Base-by-base conservation (phyloP, 1,140 invertebrate genomes). In the Lucilia sericata region DNA sequence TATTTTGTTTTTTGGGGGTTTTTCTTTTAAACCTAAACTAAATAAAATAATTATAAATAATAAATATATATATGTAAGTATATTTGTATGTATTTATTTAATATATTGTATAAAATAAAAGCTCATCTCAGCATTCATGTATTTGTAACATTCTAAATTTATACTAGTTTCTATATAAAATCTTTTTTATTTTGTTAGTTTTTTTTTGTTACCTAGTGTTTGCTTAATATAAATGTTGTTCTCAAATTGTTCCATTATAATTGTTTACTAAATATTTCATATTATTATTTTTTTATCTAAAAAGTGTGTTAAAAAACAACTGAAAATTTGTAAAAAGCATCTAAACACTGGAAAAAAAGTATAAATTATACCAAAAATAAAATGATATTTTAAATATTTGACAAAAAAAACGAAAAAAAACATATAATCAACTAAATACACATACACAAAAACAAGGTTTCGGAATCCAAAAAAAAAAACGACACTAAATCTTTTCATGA, bases 401-500 rank as follows among this genome's bases (percentile, higher is more conserved):
- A 51, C 42, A 80, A 49, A 49, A 80, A 25, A 49, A 80, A 14
- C n/a, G 36, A 19, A 78, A 78, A 19, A 47, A n/a, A n/a, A n/a
- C n/a, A n/a, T 3, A 60, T 60, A 60, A 60, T 60, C n/a, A 60
- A 70, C 65, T 70, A 70, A 70, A 70, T 78, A 80, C 76, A 80
- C 76, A 80, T 80, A 80, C 76, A 80, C 76, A 80, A 25, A 80
- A 80, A 47, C 42, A 80, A 55, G 51, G 51, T 17, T 55, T 55
- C 17, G 17, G 17, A 80, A 80, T 13, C 1, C n/a, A n/a, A 36
- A 36, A 76, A 76, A n/a, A 49, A 80, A 80, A 80, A 80, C 76
- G 76, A 80, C 76, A 80, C 76, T 80, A 80, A 80, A 80, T 80
- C 76, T 80, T 80, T 80, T 80, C 76, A 80, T 80, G 76, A 80